Percentiles rank a stretch among this genome's conserved stretches.
These are phyloP conservation scores for Hydrotaea cyrtoneurina DNA, from an alignment of 2,888 invertebrate genomes.

Conservation along the genomic window DNA sequence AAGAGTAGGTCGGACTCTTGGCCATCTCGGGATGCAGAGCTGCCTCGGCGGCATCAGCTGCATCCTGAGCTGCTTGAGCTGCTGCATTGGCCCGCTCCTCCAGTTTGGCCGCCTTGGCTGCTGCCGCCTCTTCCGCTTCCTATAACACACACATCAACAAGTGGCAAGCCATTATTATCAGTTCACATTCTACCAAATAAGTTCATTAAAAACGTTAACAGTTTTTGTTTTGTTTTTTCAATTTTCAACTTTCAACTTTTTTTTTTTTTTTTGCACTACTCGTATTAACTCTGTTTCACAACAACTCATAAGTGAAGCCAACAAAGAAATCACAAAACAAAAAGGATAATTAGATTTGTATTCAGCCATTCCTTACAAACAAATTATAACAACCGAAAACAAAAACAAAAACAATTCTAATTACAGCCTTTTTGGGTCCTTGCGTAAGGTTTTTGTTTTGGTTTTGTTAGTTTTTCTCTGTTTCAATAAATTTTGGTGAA, in stretches of 20 bases:
- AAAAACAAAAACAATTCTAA: conserved; percentile 22
- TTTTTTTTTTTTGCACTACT: too few species aligned
- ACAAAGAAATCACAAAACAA: too few species aligned
- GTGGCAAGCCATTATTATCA: conserved; percentile 8
- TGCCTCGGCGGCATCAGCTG: conserved; percentile 79
- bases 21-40: conserved; percentile 85
- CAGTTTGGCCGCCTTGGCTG: conserved; percentile 82
- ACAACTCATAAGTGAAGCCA: conserved; percentile 58
- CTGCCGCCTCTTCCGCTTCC: conserved; percentile 93
- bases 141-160: conserved; percentile 77
- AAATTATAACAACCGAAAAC: too few species aligned
- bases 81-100: conserved; percentile 84
- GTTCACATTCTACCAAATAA: conserved; percentile 17
- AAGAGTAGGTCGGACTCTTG: conserved; percentile 95
- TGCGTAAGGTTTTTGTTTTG: neutral
- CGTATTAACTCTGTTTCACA: conserved; percentile 30
- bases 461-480: conserved; percentile 36
- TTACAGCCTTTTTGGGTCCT: conserved; percentile 6
- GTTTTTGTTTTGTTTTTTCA: neutral
- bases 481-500: conserved; percentile 42
- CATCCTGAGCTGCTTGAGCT: conserved; percentile 83
- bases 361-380: conserved; percentile 67
- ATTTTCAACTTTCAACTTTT: too few species aligned
- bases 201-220: conserved; percentile 1
- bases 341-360: neutral